A percentile compares a stretch with the other conserved stretches of the same genome.
Conservation (phyloP, 2,888 invertebrate genomes). For the Alsophila aescularia region DNA sequence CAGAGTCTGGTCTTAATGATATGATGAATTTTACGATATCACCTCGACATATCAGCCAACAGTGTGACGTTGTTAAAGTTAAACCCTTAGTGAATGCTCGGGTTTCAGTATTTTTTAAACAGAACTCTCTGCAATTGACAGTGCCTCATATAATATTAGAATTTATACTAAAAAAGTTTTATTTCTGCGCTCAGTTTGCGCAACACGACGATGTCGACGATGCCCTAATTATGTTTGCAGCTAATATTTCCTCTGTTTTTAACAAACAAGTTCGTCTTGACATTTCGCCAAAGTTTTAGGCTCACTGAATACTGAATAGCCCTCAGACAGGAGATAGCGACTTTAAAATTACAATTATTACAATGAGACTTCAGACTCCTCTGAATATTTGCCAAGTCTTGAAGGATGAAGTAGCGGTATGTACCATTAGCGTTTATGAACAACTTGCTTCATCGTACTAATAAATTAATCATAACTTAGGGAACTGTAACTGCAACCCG, state of each 20-base stretch:
- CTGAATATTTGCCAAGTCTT: conserved; percentile 29
- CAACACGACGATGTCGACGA: background rate
- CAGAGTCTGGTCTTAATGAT: too few relatives aligned
- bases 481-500: conserved; percentile 46
- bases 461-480: conserved; percentile 57
- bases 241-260: conserved; percentile 8
- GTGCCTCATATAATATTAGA: too few relatives aligned
- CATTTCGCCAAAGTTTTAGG: conserved; percentile 31
- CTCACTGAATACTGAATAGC: conserved; percentile 32
- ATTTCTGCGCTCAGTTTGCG: too few relatives aligned
- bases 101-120: too few relatives aligned
- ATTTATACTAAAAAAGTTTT: too few relatives aligned
- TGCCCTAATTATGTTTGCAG: background rate
- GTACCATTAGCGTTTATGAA: conserved; percentile 2
- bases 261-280: conserved; percentile 27
- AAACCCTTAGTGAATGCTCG: too few relatives aligned
- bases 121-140: too few relatives aligned
- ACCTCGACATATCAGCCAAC: too few relatives aligned
- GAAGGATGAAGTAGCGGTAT: conserved; percentile 10
- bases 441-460: conserved; percentile 31
- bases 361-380: conserved; percentile 21
- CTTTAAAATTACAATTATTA: conserved; percentile 37
- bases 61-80: too few relatives aligned
- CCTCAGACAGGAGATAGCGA: conserved; percentile 23
- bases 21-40: too few relatives aligned